phyloP scores from a whole-genome alignment of 2,888 invertebrate genomes.

The Protonemura montana region DNA sequence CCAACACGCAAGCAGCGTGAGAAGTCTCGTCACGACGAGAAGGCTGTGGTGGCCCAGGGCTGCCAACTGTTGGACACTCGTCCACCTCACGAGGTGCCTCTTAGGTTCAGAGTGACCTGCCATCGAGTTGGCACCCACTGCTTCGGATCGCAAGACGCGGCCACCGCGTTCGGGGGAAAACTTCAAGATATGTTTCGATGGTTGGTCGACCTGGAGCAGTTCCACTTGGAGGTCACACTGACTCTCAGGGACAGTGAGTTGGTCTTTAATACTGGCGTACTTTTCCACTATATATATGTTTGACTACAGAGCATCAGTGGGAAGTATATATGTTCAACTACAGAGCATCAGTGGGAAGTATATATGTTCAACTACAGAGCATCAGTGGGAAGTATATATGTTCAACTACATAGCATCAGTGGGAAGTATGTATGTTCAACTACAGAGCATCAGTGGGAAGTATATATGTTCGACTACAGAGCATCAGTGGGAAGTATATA shows the following conservation, averaged over 20 bases:
- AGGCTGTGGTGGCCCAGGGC: constrained; percentile 7
- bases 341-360: no score
- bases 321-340: no score
- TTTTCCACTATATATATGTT: no score
- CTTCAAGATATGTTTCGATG: constrained; percentile 65
- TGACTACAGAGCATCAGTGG: no score
- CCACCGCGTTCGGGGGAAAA: constrained; percentile 63
- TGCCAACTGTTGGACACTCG: constrained; percentile 42
- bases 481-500: no score
- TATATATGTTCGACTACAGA: no score
- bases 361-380: no score
- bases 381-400: no score
- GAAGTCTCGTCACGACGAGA: neutral
- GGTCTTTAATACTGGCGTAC: neutral
- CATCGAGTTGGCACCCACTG: constrained; percentile 64
- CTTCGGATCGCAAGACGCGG: constrained; percentile 66
- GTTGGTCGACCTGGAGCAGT: constrained; percentile 65
- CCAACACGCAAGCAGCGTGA: neutral
- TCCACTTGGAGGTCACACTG: constrained; percentile 65
- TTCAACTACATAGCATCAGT: no score
- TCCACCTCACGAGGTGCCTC: constrained; percentile 52
- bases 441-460: no score
- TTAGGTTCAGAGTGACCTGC: constrained; percentile 65
- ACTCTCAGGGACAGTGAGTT: constrained; percentile 57
- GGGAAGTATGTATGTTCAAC: no score